Evolutionary conservation across 2,113 vertebrate genomes (phyloP).

Genomic region (Atlantisia rogersi): DNA sequence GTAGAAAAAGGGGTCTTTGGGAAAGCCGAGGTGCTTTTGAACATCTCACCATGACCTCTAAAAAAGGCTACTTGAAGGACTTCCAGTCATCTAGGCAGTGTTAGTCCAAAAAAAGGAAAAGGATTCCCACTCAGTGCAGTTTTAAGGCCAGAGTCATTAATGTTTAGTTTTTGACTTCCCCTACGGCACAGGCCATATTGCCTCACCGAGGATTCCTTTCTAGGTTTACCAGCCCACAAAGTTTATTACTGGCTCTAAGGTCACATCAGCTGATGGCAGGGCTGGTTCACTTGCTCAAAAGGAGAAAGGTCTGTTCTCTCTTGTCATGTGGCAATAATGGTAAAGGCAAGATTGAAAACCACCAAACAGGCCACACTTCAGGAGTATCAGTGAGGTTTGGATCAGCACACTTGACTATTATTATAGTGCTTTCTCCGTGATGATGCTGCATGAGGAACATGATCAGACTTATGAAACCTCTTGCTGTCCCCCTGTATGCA

Average conservation of each 20-base stretch:
- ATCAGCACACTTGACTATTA: rapidly evolving
- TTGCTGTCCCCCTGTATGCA: not conserved
- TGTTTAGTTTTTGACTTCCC: not conserved
- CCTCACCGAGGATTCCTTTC: not conserved
- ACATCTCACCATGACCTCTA: not conserved
- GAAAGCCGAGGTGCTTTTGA: not conserved
- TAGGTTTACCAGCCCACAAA: not conserved
- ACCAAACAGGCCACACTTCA: not conserved
- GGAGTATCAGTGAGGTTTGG: not conserved
- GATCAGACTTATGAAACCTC: not conserved
- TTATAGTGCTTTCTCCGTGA: not conserved
- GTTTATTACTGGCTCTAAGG: not conserved
- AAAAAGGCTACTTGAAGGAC: not conserved
- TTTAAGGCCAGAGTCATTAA: not conserved
- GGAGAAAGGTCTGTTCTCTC: not conserved
- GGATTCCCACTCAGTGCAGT: not conserved
- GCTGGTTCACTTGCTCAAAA: not conserved
- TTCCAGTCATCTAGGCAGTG: not conserved
- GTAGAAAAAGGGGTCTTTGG: not conserved
- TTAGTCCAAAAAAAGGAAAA: not conserved
- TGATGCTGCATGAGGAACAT: not conserved
- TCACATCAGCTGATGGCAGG: not conserved
- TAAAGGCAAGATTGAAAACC: not conserved
- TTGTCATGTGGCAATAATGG: not conserved
- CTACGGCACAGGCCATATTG: not conserved